A percentile compares a stretch with the other conserved stretches of the same genome.
Evolutionary conservation across 2,888 invertebrate species (phyloP).

Genomic region (Minunthozetes semirufus): DNA sequence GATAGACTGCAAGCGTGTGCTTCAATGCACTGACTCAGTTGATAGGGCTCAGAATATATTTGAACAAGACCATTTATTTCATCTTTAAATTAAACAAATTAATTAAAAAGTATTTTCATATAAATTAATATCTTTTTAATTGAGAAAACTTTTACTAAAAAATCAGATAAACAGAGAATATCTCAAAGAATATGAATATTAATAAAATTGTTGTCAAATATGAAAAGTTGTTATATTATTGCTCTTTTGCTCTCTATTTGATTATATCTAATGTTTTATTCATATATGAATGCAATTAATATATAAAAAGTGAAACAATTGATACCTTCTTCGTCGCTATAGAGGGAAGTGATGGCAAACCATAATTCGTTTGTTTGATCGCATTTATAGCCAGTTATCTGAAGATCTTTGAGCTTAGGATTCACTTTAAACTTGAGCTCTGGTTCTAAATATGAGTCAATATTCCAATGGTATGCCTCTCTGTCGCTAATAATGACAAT

Average conservation of each 20-base stretch:
- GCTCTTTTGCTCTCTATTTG: too few relatives aligned
- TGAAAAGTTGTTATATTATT: too few relatives aligned
- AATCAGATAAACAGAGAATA: not conserved
- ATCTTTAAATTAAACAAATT: slow-evolving; percentile 6
- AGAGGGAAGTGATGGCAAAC: slow-evolving; percentile 31
- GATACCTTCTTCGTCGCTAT: slow-evolving; percentile 32
- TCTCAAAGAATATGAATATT: not conserved
- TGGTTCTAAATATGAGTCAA: not conserved
- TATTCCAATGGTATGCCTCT: slow-evolving; percentile 29
- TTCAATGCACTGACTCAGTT: slow-evolving; percentile 31
- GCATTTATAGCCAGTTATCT: slow-evolving; percentile 26
- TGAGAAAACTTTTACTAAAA: too few relatives aligned
- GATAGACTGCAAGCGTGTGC: slow-evolving; percentile 18
- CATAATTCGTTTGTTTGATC: slow-evolving; percentile 17
- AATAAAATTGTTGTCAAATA: not conserved
- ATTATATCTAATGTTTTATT: too few relatives aligned
- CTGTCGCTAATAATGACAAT: slow-evolving; percentile 27
- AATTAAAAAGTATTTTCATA: not conserved
- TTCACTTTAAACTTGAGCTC: slow-evolving; percentile 22
- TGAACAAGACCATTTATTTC: slow-evolving; percentile 28
- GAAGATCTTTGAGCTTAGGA: not conserved
- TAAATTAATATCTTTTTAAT: too few relatives aligned
- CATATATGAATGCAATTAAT: not conserved
- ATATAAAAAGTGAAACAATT: not conserved
- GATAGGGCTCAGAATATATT: slow-evolving; percentile 23